phyloP scores from a whole-genome alignment of 2,113 vertebrate species.

The Todiramphus saurophagus region DNA sequence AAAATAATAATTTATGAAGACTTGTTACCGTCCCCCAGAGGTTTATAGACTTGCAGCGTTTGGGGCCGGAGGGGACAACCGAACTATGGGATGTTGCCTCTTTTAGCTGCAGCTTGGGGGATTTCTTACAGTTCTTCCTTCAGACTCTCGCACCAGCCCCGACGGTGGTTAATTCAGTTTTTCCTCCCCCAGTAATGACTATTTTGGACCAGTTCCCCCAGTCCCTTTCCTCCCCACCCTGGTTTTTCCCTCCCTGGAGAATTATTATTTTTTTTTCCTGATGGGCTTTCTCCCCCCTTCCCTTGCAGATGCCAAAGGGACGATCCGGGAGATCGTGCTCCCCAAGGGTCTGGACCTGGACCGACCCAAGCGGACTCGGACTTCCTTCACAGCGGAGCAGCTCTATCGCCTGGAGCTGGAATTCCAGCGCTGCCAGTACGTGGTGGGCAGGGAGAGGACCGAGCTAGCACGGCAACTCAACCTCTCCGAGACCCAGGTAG shows the following conservation, averaged over 20 bases:
- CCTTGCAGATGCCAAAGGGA: constrained; percentile 90
- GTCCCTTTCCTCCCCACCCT: neutral
- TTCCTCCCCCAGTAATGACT: no score
- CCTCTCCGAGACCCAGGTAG: constrained; percentile 94
- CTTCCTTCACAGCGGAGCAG: constrained; percentile 96
- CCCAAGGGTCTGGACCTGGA: constrained; percentile 94
- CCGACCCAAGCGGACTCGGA: constrained; percentile 92
- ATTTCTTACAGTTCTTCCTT: neutral
- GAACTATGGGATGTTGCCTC: fast-evolving
- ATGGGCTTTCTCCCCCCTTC: fast-evolving
- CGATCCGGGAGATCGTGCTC: constrained; percentile 94
- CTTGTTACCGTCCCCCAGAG: neutral
- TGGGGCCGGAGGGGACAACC: neutral
- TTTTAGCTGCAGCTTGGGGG: no score
- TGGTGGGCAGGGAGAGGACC: constrained; percentile 91
- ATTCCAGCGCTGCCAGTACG: constrained; percentile 96
- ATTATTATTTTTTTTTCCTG: neutral
- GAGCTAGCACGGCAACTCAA: constrained; percentile 91
- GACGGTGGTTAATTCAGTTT: neutral
- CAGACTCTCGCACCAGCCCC: fast-evolving
- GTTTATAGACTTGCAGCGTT: fast-evolving
- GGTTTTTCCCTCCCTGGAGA: neutral
- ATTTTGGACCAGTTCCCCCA: neutral
- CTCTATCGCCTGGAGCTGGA: constrained; percentile 93
- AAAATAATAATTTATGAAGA: neutral